Evolutionary conservation across 2,113 vertebrate genomes (phyloP), one percentile per base, ranked within the genome.

Genomic region (Podarcis raffonei): DNA sequence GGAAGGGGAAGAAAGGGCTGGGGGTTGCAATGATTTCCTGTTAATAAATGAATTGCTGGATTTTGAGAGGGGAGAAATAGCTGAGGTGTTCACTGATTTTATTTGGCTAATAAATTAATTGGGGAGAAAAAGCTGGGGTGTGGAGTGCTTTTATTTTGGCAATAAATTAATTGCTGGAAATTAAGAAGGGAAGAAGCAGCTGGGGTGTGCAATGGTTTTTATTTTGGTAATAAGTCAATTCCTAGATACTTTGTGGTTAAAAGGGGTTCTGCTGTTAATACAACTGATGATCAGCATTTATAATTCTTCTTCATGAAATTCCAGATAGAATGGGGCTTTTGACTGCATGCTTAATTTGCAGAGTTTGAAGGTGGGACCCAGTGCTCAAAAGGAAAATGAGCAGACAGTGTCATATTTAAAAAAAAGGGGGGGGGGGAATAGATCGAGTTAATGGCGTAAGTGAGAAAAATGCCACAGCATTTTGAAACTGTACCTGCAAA

Each of bases 31-130:
- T 57, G 81, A 69, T 83, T 88, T 89, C 82, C 71, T 78, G 74
- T 78, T 89, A 84, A 89, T 83, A 83, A 84, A 84, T 89, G 62
- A 89, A 84, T 57, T 89, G 87, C 62, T 84, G 25, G 87, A 84
- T 86, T 84, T 57, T 89, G 62, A 78, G 81, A 59, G 62, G 27
- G 86, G 53, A 37, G 74, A 69, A 77, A 83, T 89, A 84, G 74
- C 81, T 84, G 87, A 89, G 74, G 74, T 84, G 25, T 84, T 84
- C 87, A 84, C 37, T 77, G 81, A 84, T 89, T 89, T 89, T 77
- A 89, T 83, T 83, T 78, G 42, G 57, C 65, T 77, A 89, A 83
- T 89, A 83, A 89, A 89, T 88, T 88, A 88, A 83, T 78, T 83
- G 87, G 72, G n/a, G 59, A 68, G 42, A 77, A 79, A 79, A 69